Evolutionary conservation across 1,140 invertebrate genomes (phyloP), one percentile per base, ranked within the genome.

Genomic region (Tetragnatha versicolor): DNA sequence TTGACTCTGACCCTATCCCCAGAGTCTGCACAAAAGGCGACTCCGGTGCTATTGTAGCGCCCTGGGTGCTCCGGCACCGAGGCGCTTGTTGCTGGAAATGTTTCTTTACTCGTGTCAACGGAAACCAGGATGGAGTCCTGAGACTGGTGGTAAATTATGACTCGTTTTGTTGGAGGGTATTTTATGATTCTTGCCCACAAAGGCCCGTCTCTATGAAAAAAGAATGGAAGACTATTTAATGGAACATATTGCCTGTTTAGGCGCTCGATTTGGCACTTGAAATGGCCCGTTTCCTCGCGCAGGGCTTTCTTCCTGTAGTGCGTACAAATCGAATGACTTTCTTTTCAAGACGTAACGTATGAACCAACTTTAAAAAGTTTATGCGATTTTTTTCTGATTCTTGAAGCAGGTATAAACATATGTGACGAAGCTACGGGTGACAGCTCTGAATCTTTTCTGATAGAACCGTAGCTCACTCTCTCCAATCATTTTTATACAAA

Each of bases 1-100:
- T 73, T 73, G 69, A 73, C 60, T 60, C 45, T 73, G 69, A 73
- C 69, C 42, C 69, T n/a, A n/a, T n/a, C n/a, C n/a, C n/a, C n/a
- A n/a, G n/a, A 69, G 51, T 53, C 37, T 35, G 9, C 27, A 60
- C 69, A 72, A 72, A 39, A 29, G n/a, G n/a, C 9, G 22, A 33
- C 68, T 58, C 31, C n/a, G 20, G 12, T 7, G 45, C 69, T n/a
- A 60, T 73, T 73, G 69, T 73, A 27, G 35, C 60, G 39, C 17
- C 69, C 27, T 31, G 39, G 20, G 42, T 73, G 33, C 25, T 60
- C 53, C 49, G 22, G 58, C 35, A 45, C 45, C 14, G 17, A 70
- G 29, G 42, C 31, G n/a, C 25, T 73, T 73, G 69, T 73, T 45
- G 53, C 35, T 72, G 17, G 49, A 55, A 66, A 66, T 66, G 42